Evolutionary conservation across 2,888 invertebrate genomes (phyloP), one percentile per base, ranked within the genome.

Genomic region (Ceramica pisi): DNA sequence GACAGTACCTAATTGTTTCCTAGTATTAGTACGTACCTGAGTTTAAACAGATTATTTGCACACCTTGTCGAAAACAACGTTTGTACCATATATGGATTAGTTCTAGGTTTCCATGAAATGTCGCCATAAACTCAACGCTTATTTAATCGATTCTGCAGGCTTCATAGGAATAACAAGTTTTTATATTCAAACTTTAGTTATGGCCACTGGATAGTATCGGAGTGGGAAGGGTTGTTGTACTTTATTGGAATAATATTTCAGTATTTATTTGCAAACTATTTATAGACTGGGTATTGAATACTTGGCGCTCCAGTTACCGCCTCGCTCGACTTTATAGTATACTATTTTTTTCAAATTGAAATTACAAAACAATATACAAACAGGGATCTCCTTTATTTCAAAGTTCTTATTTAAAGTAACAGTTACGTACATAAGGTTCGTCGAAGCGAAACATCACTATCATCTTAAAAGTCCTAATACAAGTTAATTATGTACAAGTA

Each of bases 371-470:
- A 56, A 65, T 75, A 76, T 88, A 92, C 91, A 94, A 95, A 94
- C 91, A 88, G 90, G 89, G 87, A 91, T 89, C 87, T 89, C 90
- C 90, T 94, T 95, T 94, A 93, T 91, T 94, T 92, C 91, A 89
- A 88, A 87, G 80, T 89, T 89, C 88, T 92, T 91, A 92, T 88
- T 92, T 90, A 92, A 90, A 86, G 86, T 94, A 95, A 95, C 94
- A 94, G 89, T 94, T 94, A 94, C 92, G 91, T 94, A 93, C 92
- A 92, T 92, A 90, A 91, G 92, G 89, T 91, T 90, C 90, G 89
- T 93, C 85, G 89, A 94, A 94, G 94, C 94, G 91, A 93, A 94
- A 92, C 92, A 87, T 93, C 90, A 92, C 95, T 95, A 94, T 92
- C 88, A 87, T 89, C 90, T 90, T 93, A 92, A 87, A 91, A 87